Evolutionary conservation across 2,113 vertebrate species (phyloP).

Genomic region (Acrocephalus kingi): DNA sequence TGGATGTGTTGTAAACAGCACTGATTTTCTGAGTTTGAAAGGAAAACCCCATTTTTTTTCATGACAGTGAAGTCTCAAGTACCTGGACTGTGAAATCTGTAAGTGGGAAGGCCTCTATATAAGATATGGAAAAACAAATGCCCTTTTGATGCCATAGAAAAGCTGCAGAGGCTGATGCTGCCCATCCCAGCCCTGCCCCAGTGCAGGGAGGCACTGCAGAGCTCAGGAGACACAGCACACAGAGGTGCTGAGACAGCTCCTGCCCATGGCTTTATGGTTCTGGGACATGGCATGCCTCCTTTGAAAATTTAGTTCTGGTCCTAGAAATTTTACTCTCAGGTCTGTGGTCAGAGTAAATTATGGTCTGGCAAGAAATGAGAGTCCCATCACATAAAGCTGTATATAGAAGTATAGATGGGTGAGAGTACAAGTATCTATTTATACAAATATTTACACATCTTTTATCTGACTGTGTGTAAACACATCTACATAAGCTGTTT

Average conservation of each 20-base stretch:
- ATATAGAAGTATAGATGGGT: neutral
- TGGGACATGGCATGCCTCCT: neutral
- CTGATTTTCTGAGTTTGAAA: neutral
- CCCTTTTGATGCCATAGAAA: rapidly evolving
- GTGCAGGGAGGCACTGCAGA: rapidly evolving
- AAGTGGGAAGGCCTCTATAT: neutral
- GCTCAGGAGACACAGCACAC: neutral
- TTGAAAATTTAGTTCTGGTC: neutral
- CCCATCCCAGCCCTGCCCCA: neutral
- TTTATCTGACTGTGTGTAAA: neutral
- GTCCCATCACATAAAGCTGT: neutral
- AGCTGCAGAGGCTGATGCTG: neutral
- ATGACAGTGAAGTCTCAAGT: neutral
- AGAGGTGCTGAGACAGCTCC: neutral
- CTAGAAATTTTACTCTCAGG: neutral
- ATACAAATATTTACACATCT: neutral
- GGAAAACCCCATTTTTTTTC: rapidly evolving
- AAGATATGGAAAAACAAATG: neutral
- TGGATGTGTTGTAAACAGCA: neutral
- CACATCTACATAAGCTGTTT: neutral
- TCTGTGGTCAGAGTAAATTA: neutral
- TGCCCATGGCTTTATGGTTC: neutral
- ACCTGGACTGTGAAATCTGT: neutral
- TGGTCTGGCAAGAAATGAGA: neutral
- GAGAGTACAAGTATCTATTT: neutral